Evolutionary conservation across 2,888 invertebrate species (phyloP).

Genomic region (Allacma fusca): DNA sequence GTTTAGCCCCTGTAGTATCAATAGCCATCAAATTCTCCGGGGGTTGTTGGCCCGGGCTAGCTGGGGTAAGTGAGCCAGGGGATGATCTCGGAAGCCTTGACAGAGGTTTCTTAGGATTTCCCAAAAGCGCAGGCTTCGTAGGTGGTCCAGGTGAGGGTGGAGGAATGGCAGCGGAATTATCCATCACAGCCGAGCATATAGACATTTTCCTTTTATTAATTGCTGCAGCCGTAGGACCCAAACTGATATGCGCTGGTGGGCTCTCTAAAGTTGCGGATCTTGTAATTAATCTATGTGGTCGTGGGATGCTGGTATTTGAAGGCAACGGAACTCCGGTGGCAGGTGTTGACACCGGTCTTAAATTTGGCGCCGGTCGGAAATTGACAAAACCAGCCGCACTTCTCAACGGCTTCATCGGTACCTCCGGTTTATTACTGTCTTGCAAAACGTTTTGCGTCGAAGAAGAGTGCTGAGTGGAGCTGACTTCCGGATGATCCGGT

Average conservation of each 20-base stretch:
- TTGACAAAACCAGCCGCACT: not conserved
- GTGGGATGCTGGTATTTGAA: slow-evolving; percentile 31
- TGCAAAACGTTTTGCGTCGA: too few relatives aligned
- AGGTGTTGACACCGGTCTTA: not conserved
- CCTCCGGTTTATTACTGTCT: too few relatives aligned
- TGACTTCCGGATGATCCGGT: too few relatives aligned
- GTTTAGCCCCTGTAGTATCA: slow-evolving; percentile 45
- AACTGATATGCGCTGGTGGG: not conserved
- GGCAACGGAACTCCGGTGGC: not conserved
- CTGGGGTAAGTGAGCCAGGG: slow-evolving; percentile 47
- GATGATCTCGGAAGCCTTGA: slow-evolving; percentile 51
- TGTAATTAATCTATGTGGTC: slow-evolving; percentile 32
- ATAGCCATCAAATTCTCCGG: not conserved
- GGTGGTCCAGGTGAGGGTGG: not conserved
- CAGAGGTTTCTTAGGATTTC: slow-evolving; percentile 54
- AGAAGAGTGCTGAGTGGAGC: too few relatives aligned
- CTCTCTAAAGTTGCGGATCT: slow-evolving; percentile 17
- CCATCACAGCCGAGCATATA: slow-evolving; percentile 35
- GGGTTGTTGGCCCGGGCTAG: slow-evolving; percentile 32
- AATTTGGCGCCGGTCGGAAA: slow-evolving; percentile 1
- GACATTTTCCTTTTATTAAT: slow-evolving; percentile 41
- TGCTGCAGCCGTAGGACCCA: slow-evolving; percentile 37
- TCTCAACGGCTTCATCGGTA: not conserved
- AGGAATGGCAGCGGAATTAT: slow-evolving; percentile 7
- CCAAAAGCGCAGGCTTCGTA: slow-evolving; percentile 1